A percentile compares a stretch with the other conserved stretches of the same genome.
These are phyloP conservation scores for Platycercus adscitus DNA, from an alignment of 2,113 vertebrate genomes.

Conservation along the genomic window DNA sequence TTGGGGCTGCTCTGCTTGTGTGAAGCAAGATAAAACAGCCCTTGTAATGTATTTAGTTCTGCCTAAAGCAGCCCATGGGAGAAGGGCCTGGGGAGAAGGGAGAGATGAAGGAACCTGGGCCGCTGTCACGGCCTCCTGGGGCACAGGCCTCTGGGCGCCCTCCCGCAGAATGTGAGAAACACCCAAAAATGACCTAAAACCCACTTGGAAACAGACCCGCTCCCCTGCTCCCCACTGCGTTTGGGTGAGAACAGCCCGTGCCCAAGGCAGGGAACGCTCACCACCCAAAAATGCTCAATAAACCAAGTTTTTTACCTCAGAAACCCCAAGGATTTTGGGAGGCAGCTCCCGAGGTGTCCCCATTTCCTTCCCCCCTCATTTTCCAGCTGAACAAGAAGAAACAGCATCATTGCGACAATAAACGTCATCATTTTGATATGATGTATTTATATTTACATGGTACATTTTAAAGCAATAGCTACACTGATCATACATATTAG, in stretches of 20 bases:
- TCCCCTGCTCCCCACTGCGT: rapidly evolving
- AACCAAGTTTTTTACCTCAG: not conserved
- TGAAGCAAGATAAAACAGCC: not conserved
- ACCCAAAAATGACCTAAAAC: not conserved
- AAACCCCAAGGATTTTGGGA: rapidly evolving
- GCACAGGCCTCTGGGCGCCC: rapidly evolving
- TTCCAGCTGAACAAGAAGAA: not conserved
- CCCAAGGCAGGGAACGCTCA: rapidly evolving
- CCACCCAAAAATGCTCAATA: rapidly evolving
- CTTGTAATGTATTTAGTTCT: rapidly evolving
- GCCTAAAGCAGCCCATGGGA: rapidly evolving
- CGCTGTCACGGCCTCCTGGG: not conserved
- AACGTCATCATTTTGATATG: conserved; percentile 70
- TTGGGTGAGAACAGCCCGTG: rapidly evolving
- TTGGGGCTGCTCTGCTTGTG: not conserved
- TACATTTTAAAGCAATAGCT: conserved; percentile 91
- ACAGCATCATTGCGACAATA: conserved; percentile 17
- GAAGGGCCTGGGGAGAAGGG: not conserved
- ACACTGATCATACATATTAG: conserved; percentile 94
- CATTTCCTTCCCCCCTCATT: rapidly evolving
- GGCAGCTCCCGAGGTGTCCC: rapidly evolving
- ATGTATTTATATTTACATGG: conserved; percentile 92
- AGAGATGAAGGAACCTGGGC: not conserved
- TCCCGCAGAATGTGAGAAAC: rapidly evolving
- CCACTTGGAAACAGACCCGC: not conserved